Conservation (phyloP, 1,140 invertebrate genomes). For the Aradophagus sp. region DNA sequence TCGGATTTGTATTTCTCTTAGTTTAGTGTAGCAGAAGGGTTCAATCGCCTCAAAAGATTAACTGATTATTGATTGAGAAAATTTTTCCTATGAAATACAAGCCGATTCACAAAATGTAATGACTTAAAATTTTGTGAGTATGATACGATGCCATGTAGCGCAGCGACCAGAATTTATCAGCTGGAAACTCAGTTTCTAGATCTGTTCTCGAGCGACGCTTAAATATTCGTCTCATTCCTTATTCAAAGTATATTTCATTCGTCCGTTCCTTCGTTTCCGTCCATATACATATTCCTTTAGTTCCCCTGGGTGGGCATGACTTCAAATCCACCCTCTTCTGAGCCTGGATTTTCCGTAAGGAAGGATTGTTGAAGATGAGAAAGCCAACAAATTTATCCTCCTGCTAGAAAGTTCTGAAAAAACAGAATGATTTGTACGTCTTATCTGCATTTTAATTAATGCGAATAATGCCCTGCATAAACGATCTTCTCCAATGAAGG, state of each 20-base stretch:
- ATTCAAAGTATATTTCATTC: conserved; percentile 69
- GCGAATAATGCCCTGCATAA: conserved; percentile 71
- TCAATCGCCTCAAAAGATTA: too few species aligned
- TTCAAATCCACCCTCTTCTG: conserved; percentile 40
- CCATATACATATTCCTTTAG: conserved; percentile 59
- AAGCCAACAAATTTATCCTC: conserved; percentile 57
- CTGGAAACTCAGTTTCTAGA: too few species aligned
- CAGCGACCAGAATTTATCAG: conserved; percentile 14
- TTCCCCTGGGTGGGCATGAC: conserved; percentile 47
- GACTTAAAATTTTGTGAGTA: conserved; percentile 15
- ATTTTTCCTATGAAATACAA: too few species aligned
- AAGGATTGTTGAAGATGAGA: conserved; percentile 45
- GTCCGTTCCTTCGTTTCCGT: conserved; percentile 63
- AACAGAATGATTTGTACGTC: conserved; percentile 70
- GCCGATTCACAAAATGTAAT: conserved; percentile 18
- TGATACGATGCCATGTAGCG: conserved; percentile 39
- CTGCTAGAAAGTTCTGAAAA: conserved; percentile 59
- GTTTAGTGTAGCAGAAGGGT: too few species aligned
- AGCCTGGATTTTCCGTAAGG: conserved; percentile 57
- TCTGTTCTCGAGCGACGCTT: conserved; percentile 55
- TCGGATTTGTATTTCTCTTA: too few species aligned
- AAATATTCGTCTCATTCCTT: conserved; percentile 69
- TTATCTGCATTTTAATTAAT: conserved; percentile 74
- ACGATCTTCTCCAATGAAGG: conserved; percentile 53
- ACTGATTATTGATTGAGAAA: too few species aligned